Evolutionary conservation across 1,140 invertebrate species (phyloP), one percentile per base, ranked within the genome.

Genomic region (Brachionus rotundiformis): DNA sequence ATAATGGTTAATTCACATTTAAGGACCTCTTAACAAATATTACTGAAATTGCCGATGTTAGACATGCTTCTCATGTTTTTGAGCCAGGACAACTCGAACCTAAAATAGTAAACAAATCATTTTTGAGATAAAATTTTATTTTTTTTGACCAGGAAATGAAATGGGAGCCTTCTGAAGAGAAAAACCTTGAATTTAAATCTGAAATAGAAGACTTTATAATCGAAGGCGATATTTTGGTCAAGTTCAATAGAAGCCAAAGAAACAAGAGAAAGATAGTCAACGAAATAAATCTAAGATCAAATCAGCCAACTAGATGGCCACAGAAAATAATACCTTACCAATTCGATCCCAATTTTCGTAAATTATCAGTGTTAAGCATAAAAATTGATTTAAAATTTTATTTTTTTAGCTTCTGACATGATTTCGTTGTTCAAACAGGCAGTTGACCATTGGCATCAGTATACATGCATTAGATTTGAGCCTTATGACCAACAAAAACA

Each of bases 381-480:
- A 16, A 39, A 8, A 10, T 31, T 16, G 25, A 27, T 25, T 2
- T 23, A 16, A 39, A 13, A 47, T 79, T 54, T 11, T 73, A 25
- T 25, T 29, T 59, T 27, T 11, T 39, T 39, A 81, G 75, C 76
- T 23, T 10, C 2, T 5, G 59, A 75, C 11, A 65, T 76, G 47
- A 75, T 36, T 41, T 36, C 11, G 2, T 33, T 59, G 16, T 54
- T 82, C 25, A 13, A 27, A 8, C 7, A 82, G 23, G 82, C 82
- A 36, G 13, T 39, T 16, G 41, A 63, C 5, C 73, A 82, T 47
- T 80, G 73, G 82, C 73, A 79, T 16, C 16, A 47, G 47, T 61
- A 41, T 16, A 63, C 82, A 29, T 82, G 82, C 33, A 31, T 82
- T 31, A 44, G 77, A 25, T 82, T 82, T 81, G 82, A 76, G n/a